Base-by-base conservation (phyloP, 2,888 invertebrate species). In the Caenorhabditis drosophilae region DNA sequence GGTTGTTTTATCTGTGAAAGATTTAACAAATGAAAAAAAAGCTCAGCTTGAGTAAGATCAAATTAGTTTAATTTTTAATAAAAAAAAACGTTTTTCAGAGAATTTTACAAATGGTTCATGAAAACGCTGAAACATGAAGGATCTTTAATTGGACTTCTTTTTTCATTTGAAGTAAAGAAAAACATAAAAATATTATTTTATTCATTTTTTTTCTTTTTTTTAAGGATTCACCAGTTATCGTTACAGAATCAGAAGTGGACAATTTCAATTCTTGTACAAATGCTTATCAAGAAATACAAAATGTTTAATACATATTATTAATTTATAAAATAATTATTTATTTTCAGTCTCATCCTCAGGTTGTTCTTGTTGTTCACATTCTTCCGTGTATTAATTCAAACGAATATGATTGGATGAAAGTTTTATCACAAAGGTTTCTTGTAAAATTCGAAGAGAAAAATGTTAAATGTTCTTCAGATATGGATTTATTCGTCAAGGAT, bases 381-480 rank as follows among this genome's bases (percentile, higher is more conserved):
- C 67, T 81, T 20, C 81, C 81, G 20, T 42, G 61, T 12, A 44
- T 67, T 26, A 58, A 69, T 40, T 78, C 78, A 15, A 50, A 66
- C 9, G 81, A 81, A 57, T 78, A 78, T 59, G 60, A 68, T 7
- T 72, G 77, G 75, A 73, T 81, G 74, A 77, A 78, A 52, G 66
- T 67, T 16, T 47, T 73, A 27, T 56, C 70, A 2, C 16, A 54
- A 11, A 49, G 48, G 51, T 51, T n/a, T n/a, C n/a, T n/a, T n/a
- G n/a, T n/a, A n/a, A n/a, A n/a, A n/a, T n/a, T n/a, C n/a, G n/a
- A n/a, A n/a, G n/a, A 23, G 16, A n/a, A 31, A 35, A 31, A 35
- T 45, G n/a, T 25, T 18, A 31, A 20, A 22, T 57, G 4, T 25
- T 12, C 23, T 47, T 4, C 34, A 56, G 63, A 47, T 72, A 72